Evolutionary conservation across 2,888 invertebrate species (phyloP).

Genomic region (Microctonus aethiopoides): DNA sequence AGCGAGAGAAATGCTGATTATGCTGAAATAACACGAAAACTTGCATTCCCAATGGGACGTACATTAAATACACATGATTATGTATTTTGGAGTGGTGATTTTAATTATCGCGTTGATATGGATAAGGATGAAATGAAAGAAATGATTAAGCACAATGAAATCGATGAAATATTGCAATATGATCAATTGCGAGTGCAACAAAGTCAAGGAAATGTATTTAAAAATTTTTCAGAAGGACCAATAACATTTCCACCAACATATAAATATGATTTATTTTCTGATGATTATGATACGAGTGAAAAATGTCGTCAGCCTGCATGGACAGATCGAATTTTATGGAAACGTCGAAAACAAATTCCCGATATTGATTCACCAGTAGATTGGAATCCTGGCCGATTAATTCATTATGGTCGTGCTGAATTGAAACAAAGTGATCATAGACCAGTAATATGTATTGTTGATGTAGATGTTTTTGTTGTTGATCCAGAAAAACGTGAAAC

Average conservation of each 20-base stretch:
- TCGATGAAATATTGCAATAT: slow-evolving; percentile 79
- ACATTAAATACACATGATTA: slow-evolving; percentile 96
- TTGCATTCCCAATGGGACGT: slow-evolving; percentile 91
- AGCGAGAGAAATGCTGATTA: slow-evolving; percentile 96
- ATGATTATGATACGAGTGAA: slow-evolving; percentile 99
- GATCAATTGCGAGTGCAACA: slow-evolving; percentile 90
- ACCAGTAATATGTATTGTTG: slow-evolving; percentile 92
- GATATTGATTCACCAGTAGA: slow-evolving; percentile 74
- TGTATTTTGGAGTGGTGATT: slow-evolving; percentile 99
- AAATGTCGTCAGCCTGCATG: slow-evolving; percentile 97
- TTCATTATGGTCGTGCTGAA: slow-evolving; percentile 94
- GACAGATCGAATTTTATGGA: slow-evolving; percentile 98
- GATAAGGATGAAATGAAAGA: slow-evolving; percentile 94
- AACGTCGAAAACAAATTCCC: slow-evolving; percentile 79
- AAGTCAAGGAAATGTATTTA: slow-evolving; percentile 85
- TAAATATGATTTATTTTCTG: slow-evolving; percentile 98
- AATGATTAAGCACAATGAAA: slow-evolving; percentile 80
- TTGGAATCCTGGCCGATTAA: slow-evolving; percentile 81
- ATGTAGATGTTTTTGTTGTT: slow-evolving; percentile 86
- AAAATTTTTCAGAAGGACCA: slow-evolving; percentile 92
- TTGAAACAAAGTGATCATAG: slow-evolving; percentile 97
- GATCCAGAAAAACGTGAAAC: slow-evolving; percentile 80
- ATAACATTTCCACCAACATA: slow-evolving; percentile 96
- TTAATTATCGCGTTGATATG: slow-evolving; percentile 97
- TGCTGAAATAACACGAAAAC: slow-evolving; percentile 92